Conservation (phyloP, 1,140 invertebrate genomes). For the Zaprionus camerounensis region DNA sequence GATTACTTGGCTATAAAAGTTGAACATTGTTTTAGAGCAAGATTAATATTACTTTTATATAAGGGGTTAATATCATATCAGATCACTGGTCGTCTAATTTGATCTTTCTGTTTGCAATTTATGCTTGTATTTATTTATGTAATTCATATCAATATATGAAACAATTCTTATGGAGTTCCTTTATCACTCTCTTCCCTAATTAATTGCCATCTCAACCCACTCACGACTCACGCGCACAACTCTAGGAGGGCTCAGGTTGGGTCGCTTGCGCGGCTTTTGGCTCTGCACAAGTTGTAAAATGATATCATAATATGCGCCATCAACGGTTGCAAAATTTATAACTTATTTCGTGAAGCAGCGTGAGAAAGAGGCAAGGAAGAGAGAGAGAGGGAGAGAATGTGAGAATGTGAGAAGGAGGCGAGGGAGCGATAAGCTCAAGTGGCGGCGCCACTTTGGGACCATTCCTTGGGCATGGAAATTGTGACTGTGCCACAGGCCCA, state of each 20-base stretch:
- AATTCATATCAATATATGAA: no score
- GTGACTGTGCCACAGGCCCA: slow-evolving; percentile 29
- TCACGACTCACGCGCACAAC: slow-evolving; percentile 43
- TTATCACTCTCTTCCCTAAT: not conserved
- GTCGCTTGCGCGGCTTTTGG: slow-evolving; percentile 37
- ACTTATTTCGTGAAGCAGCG: slow-evolving; percentile 67
- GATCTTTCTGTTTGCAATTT: no score
- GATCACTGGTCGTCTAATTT: no score
- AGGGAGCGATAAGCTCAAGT: slow-evolving; percentile 37
- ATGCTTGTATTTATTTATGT: no score
- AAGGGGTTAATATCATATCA: no score
- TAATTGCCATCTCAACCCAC: not conserved
- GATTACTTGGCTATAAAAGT: no score
- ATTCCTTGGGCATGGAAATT: slow-evolving; percentile 24
- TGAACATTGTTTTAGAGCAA: no score
- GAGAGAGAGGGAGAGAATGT: not conserved
- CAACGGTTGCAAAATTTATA: slow-evolving; percentile 83
- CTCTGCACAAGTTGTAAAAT: slow-evolving; percentile 80
- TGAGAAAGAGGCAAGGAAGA: slow-evolving; percentile 19
- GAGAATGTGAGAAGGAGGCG: slow-evolving; percentile 10
- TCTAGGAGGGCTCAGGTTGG: slow-evolving; percentile 34
- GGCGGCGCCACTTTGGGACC: slow-evolving; percentile 73
- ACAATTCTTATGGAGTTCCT: not conserved
- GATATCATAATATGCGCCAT: slow-evolving; percentile 83
- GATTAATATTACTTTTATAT: no score